Evolutionary conservation across 2,797 vertebrate genomes (phyloP), one percentile per base, ranked within the genome.

Genomic region (Pseudochaenichthys georgianus): DNA sequence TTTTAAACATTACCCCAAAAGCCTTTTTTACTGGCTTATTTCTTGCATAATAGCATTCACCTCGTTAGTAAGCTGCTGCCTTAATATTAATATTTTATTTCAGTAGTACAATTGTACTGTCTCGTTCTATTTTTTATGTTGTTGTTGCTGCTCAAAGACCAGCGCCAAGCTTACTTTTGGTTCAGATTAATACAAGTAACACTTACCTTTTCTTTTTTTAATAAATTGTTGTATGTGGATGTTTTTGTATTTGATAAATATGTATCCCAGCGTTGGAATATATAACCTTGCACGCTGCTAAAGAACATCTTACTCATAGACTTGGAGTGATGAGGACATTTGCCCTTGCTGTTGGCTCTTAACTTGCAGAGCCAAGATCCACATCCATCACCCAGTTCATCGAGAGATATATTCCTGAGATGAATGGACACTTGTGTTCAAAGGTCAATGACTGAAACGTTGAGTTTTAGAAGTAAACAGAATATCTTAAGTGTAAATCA

Each of bases 371-470:
- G 16, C n/a, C 63, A 42, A 48, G 13, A 59, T 19, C 28, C 45
- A 61, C 57, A 69, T 66, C 70, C n/a, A 66, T 62, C 48, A 38
- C 38, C 46, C 4, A 55, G 54, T 78, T 71, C 43, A 53, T 48
- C 53, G 64, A 5, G 23, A 69, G 68, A 67, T 58, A 69, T 50
- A 73, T 57, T 75, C 54, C 64, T 43, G 67, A 60, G 68, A 57
- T 55, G 54, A 70, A 70, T 58, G n/a, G 52, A 75, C n/a, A 13
- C 52, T 34, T 34, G 54, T 64, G 21, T 60, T 63, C 21, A 46
- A 43, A 60, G 55, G 72, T 78, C 55, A 75, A 4, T 38, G 51
- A 74, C 45, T 73, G 75, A 78, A 47, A 78, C 51, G 61, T 81
- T 54, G 19, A 63, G 31, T 17, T 45, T 42, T 19, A 78, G 21